Evolutionary conservation across 2,888 invertebrate species (phyloP).

Genomic region (Drosophila yooni): DNA sequence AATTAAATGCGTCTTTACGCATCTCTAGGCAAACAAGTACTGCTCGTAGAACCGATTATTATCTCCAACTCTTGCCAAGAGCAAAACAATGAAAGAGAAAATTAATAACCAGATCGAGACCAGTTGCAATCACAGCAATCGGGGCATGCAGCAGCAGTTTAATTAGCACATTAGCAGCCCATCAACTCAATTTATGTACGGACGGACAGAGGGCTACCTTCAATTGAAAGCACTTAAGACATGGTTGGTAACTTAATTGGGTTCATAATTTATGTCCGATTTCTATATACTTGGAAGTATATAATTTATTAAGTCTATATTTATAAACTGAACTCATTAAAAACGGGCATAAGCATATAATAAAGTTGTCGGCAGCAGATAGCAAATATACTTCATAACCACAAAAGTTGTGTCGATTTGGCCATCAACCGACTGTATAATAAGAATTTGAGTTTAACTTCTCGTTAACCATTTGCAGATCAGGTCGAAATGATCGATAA

Average conservation of each 20-base stretch:
- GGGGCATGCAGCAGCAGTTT: constrained; percentile 55
- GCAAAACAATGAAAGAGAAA: constrained; percentile 77
- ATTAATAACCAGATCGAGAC: constrained; percentile 68
- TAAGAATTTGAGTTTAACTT: not conserved
- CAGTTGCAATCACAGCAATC: constrained; percentile 58
- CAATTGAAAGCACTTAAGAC: constrained; percentile 26
- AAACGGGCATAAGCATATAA: not conserved
- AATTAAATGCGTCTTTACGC: constrained; percentile 56
- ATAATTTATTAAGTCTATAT: not conserved
- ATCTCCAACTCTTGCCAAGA: constrained; percentile 28
- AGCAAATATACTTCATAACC: not conserved
- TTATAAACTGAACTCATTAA: not conserved
- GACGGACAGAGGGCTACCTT: not conserved
- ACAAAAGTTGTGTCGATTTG: not conserved
- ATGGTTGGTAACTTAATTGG: not conserved
- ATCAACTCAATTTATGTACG: constrained; percentile 45
- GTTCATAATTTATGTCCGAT: not conserved
- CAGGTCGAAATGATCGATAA: not conserved
- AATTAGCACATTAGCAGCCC: constrained; percentile 76
- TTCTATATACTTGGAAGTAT: constrained; percentile 1
- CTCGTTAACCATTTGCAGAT: not conserved
- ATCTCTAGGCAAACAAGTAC: constrained; percentile 51
- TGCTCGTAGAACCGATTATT: constrained; percentile 58
- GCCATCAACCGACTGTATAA: not conserved
- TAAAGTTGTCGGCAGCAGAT: not conserved